Base-by-base conservation (phyloP, 2,797 vertebrate genomes). In the Sebastes steindachneri region DNA sequence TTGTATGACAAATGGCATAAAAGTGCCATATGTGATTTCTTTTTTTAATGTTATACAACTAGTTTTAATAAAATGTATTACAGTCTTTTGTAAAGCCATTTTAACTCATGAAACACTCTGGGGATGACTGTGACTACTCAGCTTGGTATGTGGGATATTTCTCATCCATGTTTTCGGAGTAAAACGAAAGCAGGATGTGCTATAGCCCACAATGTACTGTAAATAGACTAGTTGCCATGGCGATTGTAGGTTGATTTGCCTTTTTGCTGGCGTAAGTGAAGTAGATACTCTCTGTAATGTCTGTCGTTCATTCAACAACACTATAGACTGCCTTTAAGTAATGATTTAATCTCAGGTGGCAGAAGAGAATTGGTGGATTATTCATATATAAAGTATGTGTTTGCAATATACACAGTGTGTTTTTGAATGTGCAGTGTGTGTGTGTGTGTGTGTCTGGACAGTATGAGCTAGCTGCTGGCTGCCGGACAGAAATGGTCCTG, bases 181-280 rank as follows among this genome's bases (percentile, higher is more conserved):
- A 35, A 45, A 68, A 62, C 75, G 26, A 21, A 79, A 67, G 82
- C 69, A 71, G 28, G 72, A 74, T 72, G 84, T 78, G 48, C 71
- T 74, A 12, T 62, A 75, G 68, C 83, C 70, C 73, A 89, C 86
- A 73, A n/a, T 77, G 74, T 69, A 78, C 84, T 92, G 85, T 90
- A 91, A 92, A 92, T 89, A 93, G 85, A 87, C 59, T 33, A 26
- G 92, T 93, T 94, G 76, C 79, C 91, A 92, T 93, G 84, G 91
- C 9, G 57, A 91, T 71, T 64, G 59, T 79, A 75, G 71, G 65
- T 82, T 70, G 48, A 77, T 79, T 69, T 82, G 69, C 57, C 11
- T 79, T 75, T 1, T 58, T 37, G 19, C 67, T n/a, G 41, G 35
- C 35, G 17, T 25, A 41, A 76, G 48, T 64, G 17, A 55, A 70